Base-by-base conservation (phyloP, 2,888 invertebrate species). In the Aplocera efformata region DNA sequence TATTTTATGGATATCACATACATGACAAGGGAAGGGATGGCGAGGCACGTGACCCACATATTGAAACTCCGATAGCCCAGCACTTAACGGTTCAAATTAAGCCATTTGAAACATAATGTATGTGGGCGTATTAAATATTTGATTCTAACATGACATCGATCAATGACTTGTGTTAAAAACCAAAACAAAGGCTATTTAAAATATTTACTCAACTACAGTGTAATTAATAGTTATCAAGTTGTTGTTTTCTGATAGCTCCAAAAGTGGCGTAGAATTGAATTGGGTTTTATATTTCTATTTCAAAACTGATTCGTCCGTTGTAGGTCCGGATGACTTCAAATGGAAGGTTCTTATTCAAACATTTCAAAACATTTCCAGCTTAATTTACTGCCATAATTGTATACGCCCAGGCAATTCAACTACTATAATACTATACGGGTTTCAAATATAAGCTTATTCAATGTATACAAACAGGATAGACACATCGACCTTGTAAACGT, bases 11-110 rank as follows among this genome's bases (percentile, higher is more conserved):
- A 44, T 57, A 50, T 56, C 48, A 44, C 53, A 48, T 7, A 26
- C 33, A 34, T 25, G 36, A 36, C 25, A 32, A 32, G 13, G 25
- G n/a, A 50, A 46, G 42, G 48, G 42, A 60, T 52, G 57, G 50
- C 40, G 34, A 37, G 58, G 47, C 68, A 68, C 68, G 70, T 71
- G 69, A 70, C 69, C 68, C 69, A 64, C 67, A 71, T 69, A 54
- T 49, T 58, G 47, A 45, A 42, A 35, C 34, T 26, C 26, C 11
- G 44, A 58, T 64, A 59, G 48, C 53, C 35, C 13, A 39, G 32
- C 31, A 32, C 9, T 38, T 45, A 43, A 45, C 33, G 32, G 36
- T 35, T 43, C 20, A 44, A 46, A 44, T 48, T 28, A 34, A 52
- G 28, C n/a, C 26, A 48, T 51, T 54, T 45, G 27, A 37, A 51